These are phyloP conservation scores for Drosophila bocki DNA, from an alignment of 1,140 invertebrate genomes.

Conservation along the genomic window DNA sequence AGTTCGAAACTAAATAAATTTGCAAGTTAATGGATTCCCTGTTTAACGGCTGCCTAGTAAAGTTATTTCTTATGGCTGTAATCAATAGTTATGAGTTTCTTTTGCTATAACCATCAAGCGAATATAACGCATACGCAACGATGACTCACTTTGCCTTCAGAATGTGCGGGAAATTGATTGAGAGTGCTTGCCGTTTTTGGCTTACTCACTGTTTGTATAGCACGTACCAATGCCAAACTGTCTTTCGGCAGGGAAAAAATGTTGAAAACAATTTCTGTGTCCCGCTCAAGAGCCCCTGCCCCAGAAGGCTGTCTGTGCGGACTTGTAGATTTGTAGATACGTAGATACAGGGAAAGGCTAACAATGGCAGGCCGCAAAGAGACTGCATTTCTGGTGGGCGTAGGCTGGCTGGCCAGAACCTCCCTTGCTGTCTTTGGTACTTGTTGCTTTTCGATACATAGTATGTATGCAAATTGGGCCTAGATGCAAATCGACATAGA, in stretches of 20 bases:
- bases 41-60: background rate
- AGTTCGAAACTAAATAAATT: background rate
- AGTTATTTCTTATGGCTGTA: slow-evolving; percentile 11
- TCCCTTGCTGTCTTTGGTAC: slow-evolving; percentile 15
- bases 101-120: slow-evolving; percentile 10
- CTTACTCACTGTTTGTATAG: slow-evolving; percentile 37
- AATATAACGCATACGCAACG: slow-evolving; percentile 18
- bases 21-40: background rate
- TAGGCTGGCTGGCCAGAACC: slow-evolving; percentile 41
- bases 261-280: slow-evolving; percentile 18
- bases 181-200: slow-evolving; percentile 11
- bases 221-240: slow-evolving; percentile 40
- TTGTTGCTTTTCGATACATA: slow-evolving; percentile 31
- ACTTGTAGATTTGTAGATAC: slow-evolving; percentile 7
- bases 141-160: slow-evolving; percentile 5
- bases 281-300: slow-evolving; percentile 13
- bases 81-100: slow-evolving; percentile 13
- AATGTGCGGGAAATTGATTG: slow-evolving; percentile 17
- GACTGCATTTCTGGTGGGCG: slow-evolving; percentile 24
- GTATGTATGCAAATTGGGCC: slow-evolving; percentile 5
- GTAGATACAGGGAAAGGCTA: slow-evolving; percentile 19
- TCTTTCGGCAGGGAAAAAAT: slow-evolving; percentile 29
- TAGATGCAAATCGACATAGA: slow-evolving; percentile 23
- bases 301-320: slow-evolving; percentile 14
- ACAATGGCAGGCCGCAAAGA: slow-evolving; percentile 22